A percentile compares a stretch with the other conserved stretches of the same genome.
These are phyloP conservation scores for Lissonota sp. DNA, from an alignment of 2,888 invertebrate species.

Conservation along the genomic window DNA sequence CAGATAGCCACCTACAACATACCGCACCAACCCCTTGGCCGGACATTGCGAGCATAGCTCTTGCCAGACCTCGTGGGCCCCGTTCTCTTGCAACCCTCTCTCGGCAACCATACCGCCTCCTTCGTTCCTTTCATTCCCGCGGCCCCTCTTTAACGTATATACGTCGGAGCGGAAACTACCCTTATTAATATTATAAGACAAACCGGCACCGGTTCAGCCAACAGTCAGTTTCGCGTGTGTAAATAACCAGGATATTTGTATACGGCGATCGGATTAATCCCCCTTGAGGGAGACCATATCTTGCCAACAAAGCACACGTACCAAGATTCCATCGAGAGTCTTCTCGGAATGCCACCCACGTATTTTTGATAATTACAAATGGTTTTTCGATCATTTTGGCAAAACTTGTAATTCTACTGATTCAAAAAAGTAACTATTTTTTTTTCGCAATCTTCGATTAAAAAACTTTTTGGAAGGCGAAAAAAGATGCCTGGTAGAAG, in stretches of 20 bases:
- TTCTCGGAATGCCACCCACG: background rate
- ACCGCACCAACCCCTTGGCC: constrained; percentile 77
- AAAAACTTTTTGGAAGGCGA: no score
- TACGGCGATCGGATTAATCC: constrained; percentile 69
- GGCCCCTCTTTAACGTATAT: constrained; percentile 71
- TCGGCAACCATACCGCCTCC: constrained; percentile 56
- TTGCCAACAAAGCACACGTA: background rate
- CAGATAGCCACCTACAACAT: constrained; percentile 79
- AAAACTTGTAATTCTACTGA: no score
- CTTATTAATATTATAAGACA: constrained; percentile 83
- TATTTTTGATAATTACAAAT: background rate
- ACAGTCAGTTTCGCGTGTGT: constrained; percentile 72
- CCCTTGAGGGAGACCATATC: background rate
- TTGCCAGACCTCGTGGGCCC: constrained; percentile 73
- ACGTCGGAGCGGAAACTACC: constrained; percentile 80
- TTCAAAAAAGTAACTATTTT: no score
- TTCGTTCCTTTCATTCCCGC: constrained; percentile 23
- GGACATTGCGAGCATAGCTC: constrained; percentile 84
- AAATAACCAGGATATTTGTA: constrained; percentile 80
- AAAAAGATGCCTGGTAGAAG: no score
- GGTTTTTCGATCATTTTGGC: background rate
- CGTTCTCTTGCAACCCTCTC: constrained; percentile 55
- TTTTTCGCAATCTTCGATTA: no score
- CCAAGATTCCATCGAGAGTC: background rate
- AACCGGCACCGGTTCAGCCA: constrained; percentile 69